These are phyloP conservation scores for Galendromus occidentalis DNA, from an alignment of 1,140 invertebrate genomes.

Conservation along the genomic window DNA sequence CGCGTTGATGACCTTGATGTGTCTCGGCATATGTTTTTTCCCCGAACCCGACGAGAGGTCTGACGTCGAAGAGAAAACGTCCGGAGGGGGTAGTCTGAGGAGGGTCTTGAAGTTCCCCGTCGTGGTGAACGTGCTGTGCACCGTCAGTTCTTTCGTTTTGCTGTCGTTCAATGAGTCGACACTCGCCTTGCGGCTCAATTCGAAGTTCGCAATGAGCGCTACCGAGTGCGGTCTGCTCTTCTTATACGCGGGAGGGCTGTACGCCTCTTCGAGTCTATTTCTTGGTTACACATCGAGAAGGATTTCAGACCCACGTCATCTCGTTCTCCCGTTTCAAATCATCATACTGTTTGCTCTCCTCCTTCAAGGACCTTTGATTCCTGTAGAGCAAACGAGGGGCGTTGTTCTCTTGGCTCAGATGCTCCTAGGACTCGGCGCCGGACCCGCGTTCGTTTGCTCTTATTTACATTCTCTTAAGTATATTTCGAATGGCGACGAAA, in stretches of 20 bases:
- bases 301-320: not conserved
- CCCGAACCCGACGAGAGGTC: not conserved
- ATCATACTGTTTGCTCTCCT: not conserved
- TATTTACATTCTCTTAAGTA: not conserved
- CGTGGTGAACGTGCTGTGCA: not conserved
- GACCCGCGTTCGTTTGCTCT: not conserved
- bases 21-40: not conserved
- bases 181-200: not conserved
- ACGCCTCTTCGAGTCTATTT: not conserved
- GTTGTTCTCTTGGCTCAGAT: not conserved
- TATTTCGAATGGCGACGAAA: no score
- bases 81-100: not conserved
- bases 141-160: not conserved
- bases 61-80: not conserved
- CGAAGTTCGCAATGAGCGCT: not conserved
- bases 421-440: not conserved
- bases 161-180: not conserved
- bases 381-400: not conserved
- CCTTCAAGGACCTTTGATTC: not conserved
- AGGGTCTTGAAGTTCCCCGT: not conserved
- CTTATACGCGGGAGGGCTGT: not conserved
- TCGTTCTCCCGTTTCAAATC: not conserved
- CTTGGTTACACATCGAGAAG: not conserved
- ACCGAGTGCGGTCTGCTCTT: not conserved
- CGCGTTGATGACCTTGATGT: not conserved